Evolutionary conservation across 1,140 invertebrate genomes (phyloP).

Genomic region (Platyura marginata): DNA sequence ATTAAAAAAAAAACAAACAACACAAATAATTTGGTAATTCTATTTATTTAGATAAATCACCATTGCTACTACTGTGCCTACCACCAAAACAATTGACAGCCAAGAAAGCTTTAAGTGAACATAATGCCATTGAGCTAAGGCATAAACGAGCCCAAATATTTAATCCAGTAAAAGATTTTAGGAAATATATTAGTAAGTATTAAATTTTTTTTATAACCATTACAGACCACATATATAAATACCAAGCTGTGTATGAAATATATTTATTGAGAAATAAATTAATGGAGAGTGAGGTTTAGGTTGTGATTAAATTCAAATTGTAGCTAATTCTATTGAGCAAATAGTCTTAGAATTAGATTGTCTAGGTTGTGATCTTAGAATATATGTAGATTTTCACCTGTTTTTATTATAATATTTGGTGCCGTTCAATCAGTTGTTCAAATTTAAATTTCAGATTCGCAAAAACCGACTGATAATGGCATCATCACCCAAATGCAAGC

Average conservation of each 20-base stretch:
- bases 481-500: slow-evolving; percentile 42
- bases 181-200: slow-evolving; percentile 37
- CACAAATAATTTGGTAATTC: neutral
- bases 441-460: slow-evolving; percentile 28
- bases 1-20: neutral
- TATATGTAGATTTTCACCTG: neutral
- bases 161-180: slow-evolving; percentile 34
- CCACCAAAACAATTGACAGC: slow-evolving; percentile 18
- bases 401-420: too few species aligned
- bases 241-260: too few species aligned
- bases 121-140: slow-evolving; percentile 15
- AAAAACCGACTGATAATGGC: slow-evolving; percentile 35
- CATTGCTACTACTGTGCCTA: slow-evolving; percentile 43
- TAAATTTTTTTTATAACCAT: neutral
- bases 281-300: too few species aligned
- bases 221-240: neutral
- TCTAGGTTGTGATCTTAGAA: neutral
- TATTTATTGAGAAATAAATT: too few species aligned
- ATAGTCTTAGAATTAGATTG: too few species aligned
- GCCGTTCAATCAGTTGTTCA: too few species aligned
- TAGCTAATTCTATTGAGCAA: too few species aligned
- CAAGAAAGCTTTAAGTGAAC: slow-evolving; percentile 20
- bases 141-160: slow-evolving; percentile 17
- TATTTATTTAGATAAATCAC: slow-evolving; percentile 43
- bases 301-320: too few species aligned